A percentile compares a stretch with the other conserved stretches of the same genome.
Evolutionary conservation across 2,888 invertebrate genomes (phyloP).

Genomic region (Choreutis nemorana): DNA sequence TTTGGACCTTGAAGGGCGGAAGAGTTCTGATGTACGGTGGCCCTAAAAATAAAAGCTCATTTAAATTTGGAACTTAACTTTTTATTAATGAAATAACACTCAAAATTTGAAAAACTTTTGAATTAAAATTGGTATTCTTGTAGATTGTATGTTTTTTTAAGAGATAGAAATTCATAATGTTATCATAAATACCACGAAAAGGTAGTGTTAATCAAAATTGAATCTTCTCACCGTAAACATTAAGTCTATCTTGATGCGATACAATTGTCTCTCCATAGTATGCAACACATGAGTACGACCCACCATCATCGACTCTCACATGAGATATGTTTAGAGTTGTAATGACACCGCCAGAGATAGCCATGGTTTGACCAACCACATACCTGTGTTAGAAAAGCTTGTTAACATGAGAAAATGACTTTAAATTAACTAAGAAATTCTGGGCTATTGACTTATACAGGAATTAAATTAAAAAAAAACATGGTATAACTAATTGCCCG

Average conservation of each 20-base stretch:
- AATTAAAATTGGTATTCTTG: too few species aligned
- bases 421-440: too few species aligned
- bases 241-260: conserved; percentile 46
- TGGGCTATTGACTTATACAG: too few species aligned
- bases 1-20: conserved; percentile 82
- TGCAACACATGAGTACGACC: conserved; percentile 67
- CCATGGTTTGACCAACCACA: conserved; percentile 41
- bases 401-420: too few species aligned
- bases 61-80: conserved; percentile 5
- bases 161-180: too few species aligned
- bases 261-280: conserved; percentile 36
- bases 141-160: too few species aligned
- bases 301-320: conserved; percentile 68
- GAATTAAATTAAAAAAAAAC: too few species aligned
- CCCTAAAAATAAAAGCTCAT: conserved; percentile 66
- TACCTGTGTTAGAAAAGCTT: too few species aligned
- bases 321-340: conserved; percentile 63
- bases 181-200: neutral
- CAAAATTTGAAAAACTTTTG: too few species aligned
- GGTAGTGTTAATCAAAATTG: conserved; percentile 2
- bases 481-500: too few species aligned
- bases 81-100: too few species aligned
- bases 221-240: conserved; percentile 61
- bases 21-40: conserved; percentile 78
- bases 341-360: conserved; percentile 36